Evolutionary conservation across 2,888 invertebrate species (phyloP).

Genomic region (Ochlodes sylvanus): DNA sequence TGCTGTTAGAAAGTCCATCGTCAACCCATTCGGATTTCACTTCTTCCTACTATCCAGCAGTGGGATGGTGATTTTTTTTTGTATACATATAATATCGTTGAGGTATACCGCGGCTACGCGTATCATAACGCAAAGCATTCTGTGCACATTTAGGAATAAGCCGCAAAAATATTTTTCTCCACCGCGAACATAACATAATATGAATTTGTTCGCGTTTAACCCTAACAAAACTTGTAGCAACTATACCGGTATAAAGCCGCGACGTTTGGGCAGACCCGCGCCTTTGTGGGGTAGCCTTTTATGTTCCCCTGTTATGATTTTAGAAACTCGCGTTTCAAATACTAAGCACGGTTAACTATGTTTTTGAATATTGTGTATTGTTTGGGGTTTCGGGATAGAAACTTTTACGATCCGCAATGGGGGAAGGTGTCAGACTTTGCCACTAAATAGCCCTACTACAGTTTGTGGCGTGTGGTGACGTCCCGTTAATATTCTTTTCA

Average conservation of each 20-base stretch:
- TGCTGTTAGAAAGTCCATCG: no score
- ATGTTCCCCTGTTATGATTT: conserved; percentile 63
- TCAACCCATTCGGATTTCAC: no score
- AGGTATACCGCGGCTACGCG: no score
- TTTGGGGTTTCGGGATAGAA: conserved; percentile 11
- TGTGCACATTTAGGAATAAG: conserved; percentile 18
- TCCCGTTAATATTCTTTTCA: no score
- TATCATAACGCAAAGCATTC: neutral
- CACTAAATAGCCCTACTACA: neutral
- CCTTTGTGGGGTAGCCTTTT: conserved; percentile 61
- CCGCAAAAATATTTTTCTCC: conserved; percentile 54
- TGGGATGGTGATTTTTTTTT: no score
- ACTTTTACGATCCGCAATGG: neutral
- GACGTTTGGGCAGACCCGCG: conserved; percentile 61
- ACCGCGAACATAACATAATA: conserved; percentile 58
- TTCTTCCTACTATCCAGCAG: no score
- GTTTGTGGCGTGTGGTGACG: no score
- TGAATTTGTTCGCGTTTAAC: conserved; percentile 62
- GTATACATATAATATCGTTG: no score
- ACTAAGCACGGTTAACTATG: conserved; percentile 37
- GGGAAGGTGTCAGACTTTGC: neutral
- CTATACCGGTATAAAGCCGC: conserved; percentile 59
- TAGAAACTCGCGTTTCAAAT: conserved; percentile 49
- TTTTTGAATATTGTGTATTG: conserved; percentile 36
- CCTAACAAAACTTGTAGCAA: conserved; percentile 62